Percentiles rank a stretch among this genome's conserved stretches.
These are phyloP conservation scores for Pseudomyrmex flavicornis DNA, from an alignment of 1,140 invertebrate genomes.

Conservation along the genomic window DNA sequence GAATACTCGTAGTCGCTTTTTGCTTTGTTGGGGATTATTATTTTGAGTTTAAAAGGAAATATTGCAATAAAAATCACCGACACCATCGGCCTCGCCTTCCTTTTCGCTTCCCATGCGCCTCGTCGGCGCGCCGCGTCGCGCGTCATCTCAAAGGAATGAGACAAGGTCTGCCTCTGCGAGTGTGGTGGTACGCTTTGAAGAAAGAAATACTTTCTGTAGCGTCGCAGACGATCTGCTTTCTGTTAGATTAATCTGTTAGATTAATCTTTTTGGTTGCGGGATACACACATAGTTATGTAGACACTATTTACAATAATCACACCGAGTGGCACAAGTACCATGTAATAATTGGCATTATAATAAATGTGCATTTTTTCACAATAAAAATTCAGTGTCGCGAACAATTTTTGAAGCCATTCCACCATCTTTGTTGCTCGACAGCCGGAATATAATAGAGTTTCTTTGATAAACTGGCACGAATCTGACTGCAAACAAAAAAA, in stretches of 20 bases:
- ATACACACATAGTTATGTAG: not conserved
- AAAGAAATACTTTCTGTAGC: conserved; percentile 19
- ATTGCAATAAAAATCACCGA: conserved; percentile 33
- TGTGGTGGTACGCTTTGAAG: conserved; percentile 9
- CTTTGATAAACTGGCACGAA: not conserved
- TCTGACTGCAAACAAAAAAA: not conserved
- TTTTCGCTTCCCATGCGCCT: conserved; percentile 18
- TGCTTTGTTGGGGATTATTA: too few species aligned
- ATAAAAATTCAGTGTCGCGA: not conserved
- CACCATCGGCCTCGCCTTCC: conserved; percentile 38
- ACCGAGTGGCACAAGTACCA: not conserved
- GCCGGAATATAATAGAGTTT: not conserved
- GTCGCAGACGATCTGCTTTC: not conserved
- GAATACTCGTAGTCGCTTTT: too few species aligned
- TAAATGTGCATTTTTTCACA: not conserved
- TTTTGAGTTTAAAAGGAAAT: not conserved
- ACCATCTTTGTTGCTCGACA: too few species aligned
- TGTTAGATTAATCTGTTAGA: not conserved
- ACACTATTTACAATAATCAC: conserved; percentile 2
- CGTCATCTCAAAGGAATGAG: conserved; percentile 79
- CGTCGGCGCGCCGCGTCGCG: conserved; percentile 17
- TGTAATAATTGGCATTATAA: not conserved
- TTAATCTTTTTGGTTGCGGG: not conserved
- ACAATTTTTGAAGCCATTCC: not conserved
- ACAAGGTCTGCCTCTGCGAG: conserved; percentile 76